Evolutionary conservation across 2,113 vertebrate genomes (phyloP).

Genomic region (Pseudorasbora parva): DNA sequence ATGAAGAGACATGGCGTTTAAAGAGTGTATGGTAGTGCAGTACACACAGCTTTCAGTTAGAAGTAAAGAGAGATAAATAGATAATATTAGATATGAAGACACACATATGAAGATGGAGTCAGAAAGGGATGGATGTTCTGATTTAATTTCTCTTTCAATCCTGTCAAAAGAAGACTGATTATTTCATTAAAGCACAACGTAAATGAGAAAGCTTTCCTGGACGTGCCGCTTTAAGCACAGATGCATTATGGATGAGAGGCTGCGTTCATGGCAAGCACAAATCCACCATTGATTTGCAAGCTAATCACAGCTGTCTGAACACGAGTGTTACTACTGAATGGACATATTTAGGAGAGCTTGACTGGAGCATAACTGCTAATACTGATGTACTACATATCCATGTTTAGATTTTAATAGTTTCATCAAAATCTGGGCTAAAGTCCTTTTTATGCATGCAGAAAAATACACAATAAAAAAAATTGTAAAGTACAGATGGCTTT

Average conservation of each 20-base stretch:
- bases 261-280: constrained; percentile 63
- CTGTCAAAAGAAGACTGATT: constrained; percentile 78
- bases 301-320: constrained; percentile 71
- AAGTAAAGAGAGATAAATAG: not conserved
- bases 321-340: constrained; percentile 61
- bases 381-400: constrained; percentile 18
- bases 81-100: constrained; percentile 14
- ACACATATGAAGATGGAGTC: not conserved
- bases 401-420: not conserved
- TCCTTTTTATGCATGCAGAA: not conserved
- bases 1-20: constrained; percentile 66
- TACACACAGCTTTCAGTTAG: not conserved
- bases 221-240: constrained; percentile 65
- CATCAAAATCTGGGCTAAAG: not conserved
- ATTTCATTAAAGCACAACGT: constrained; percentile 71
- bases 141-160: constrained; percentile 48
- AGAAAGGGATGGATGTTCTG: not conserved
- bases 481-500: not conserved
- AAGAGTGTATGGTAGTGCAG: constrained; percentile 51
- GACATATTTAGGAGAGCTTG: constrained; percentile 52
- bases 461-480: not conserved
- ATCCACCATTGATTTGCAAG: constrained; percentile 73
- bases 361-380: constrained; percentile 8
- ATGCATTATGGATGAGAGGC: constrained; percentile 76
- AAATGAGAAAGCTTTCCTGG: constrained; percentile 66